A percentile compares a stretch with the other conserved stretches of the same genome.
Conservation (phyloP, 2,113 vertebrate species). For the Pseudolaguvia tuberculata region DNA sequence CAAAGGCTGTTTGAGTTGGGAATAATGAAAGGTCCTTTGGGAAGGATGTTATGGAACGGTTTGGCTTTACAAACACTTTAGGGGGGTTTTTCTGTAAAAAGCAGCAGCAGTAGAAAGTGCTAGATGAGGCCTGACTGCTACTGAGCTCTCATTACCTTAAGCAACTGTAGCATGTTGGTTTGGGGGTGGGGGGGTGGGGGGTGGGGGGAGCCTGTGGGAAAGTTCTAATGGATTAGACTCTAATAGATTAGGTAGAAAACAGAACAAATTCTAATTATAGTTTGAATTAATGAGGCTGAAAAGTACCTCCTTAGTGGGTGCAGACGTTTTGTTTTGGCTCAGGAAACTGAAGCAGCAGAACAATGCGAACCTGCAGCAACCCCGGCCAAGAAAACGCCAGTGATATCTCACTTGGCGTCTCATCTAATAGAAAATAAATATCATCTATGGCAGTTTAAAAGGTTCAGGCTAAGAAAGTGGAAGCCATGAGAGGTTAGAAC, state of each 20-base stretch:
- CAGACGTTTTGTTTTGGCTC: conserved; percentile 53
- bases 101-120: conserved; percentile 16
- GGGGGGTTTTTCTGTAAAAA: conserved; percentile 32
- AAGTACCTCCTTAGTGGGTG: conserved; percentile 48
- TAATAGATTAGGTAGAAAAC: conserved; percentile 55
- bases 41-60: conserved; percentile 60
- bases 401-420: conserved; percentile 51
- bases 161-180: conserved; percentile 40
- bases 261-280: conserved; percentile 59
- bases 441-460: conserved; percentile 28
- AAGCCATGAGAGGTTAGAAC: conserved; percentile 29
- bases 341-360: conserved; percentile 37
- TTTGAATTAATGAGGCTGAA: conserved; percentile 55
- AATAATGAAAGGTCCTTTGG: conserved; percentile 61
- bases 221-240: conserved; percentile 52
- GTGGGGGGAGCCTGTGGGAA: conserved; percentile 48
- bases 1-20: conserved; percentile 50
- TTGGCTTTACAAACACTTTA: conserved; percentile 56
- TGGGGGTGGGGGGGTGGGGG: too few species aligned
- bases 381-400: conserved; percentile 42
- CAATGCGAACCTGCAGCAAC: conserved; percentile 37
- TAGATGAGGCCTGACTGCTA: conserved; percentile 47
- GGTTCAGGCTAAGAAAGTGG: conserved; percentile 1
- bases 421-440: conserved; percentile 45
- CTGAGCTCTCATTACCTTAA: conserved; percentile 52